These are phyloP conservation scores for Pantherophis vulpinus DNA, from an alignment of 2,797 vertebrate genomes.

Conservation along the genomic window DNA sequence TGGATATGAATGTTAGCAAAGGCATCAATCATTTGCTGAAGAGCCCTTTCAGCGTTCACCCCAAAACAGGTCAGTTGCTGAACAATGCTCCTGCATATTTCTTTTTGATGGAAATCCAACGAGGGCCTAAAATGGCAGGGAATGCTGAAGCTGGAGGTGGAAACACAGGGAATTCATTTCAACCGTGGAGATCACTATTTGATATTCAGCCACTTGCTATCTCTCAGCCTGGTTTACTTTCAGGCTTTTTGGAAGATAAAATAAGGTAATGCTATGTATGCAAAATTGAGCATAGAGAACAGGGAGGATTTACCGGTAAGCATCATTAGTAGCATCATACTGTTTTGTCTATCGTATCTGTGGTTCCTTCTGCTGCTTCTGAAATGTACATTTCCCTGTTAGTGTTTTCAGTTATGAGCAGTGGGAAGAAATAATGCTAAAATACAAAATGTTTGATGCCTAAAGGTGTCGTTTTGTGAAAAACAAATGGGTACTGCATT, in stretches of 20 bases:
- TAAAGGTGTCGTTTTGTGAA: background rate
- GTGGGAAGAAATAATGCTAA: background rate
- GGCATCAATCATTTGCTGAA: constrained; percentile 93
- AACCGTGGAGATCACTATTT: background rate
- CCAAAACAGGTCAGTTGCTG: constrained; percentile 85
- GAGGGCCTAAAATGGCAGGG: too few species aligned
- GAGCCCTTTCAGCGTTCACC: constrained; percentile 96
- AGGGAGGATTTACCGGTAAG: background rate
- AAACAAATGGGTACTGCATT: background rate
- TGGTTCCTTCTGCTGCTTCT: background rate
- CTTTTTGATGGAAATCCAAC: background rate
- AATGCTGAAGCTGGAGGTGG: background rate
- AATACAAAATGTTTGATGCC: background rate
- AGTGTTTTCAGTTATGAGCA: background rate
- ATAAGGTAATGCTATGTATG: background rate
- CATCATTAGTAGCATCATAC: background rate
- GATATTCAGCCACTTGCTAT: background rate
- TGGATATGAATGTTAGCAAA: constrained; percentile 95
- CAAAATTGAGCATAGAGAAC: background rate
- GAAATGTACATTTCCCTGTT: background rate
- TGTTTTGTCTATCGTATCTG: background rate
- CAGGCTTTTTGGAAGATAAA: background rate
- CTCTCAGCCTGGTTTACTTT: background rate
- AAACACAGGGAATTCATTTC: background rate
- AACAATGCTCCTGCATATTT: background rate